These are phyloP conservation scores for Pelobates cultripes DNA, from an alignment of 2,797 vertebrate genomes.

Conservation along the genomic window DNA sequence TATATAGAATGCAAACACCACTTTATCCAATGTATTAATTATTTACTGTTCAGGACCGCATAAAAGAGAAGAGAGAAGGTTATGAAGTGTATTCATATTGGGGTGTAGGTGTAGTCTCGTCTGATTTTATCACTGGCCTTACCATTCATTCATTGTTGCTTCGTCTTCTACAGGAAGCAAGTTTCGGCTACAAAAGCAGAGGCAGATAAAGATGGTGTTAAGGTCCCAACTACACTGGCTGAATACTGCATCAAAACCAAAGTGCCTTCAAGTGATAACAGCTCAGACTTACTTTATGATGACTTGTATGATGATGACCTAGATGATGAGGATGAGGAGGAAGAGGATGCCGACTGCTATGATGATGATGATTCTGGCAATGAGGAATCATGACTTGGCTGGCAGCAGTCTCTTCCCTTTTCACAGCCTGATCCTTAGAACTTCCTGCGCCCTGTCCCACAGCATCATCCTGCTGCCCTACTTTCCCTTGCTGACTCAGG, in stretches of 20 bases:
- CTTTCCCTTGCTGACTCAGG: constrained; percentile 69
- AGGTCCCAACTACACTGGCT: constrained; percentile 93
- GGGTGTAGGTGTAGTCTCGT: too few relatives aligned
- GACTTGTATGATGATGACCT: constrained; percentile 96
- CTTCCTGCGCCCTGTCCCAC: constrained; percentile 61
- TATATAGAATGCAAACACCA: too few relatives aligned
- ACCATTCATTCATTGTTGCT: not conserved
- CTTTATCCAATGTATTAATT: too few relatives aligned
- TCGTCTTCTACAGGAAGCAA: constrained; percentile 82
- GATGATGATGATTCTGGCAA: constrained; percentile 97
- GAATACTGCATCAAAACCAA: constrained; percentile 99
- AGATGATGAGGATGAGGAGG: constrained; percentile 91
- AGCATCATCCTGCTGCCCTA: constrained; percentile 13
- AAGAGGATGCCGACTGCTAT: constrained; percentile 93
- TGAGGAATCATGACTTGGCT: constrained; percentile 88
- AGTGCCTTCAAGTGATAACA: constrained; percentile 98
- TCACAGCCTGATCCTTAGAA: constrained; percentile 51
- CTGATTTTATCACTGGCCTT: too few relatives aligned
- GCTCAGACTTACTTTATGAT: constrained; percentile 96
- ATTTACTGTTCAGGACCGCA: too few relatives aligned
- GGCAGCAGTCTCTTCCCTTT: constrained; percentile 32
- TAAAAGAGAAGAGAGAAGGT: too few relatives aligned
- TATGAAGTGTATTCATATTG: too few relatives aligned
- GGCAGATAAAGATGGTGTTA: constrained; percentile 94
- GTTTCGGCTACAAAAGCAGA: constrained; percentile 94